These are phyloP conservation scores for Pammene aurita DNA, from an alignment of 2,888 invertebrate species.

Conservation along the genomic window DNA sequence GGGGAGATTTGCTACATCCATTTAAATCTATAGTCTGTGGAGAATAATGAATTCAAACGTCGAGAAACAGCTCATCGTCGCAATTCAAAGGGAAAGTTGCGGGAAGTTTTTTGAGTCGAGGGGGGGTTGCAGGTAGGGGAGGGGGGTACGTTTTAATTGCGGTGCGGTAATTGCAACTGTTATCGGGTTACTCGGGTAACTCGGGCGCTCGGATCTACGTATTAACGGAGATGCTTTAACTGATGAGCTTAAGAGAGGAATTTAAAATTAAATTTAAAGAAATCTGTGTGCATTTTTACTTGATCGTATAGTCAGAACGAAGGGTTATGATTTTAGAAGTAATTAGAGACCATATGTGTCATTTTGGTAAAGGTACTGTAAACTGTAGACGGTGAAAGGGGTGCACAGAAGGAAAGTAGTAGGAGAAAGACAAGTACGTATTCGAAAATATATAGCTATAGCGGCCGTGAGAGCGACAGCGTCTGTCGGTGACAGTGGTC, in stretches of 20 bases:
- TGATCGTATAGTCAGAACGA: background rate
- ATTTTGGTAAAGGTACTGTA: too few relatives aligned
- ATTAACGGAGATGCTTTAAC: constrained; percentile 4
- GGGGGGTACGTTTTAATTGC: constrained; percentile 36
- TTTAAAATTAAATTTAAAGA: background rate
- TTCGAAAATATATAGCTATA: too few relatives aligned
- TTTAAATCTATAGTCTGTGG: background rate
- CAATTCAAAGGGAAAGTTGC: constrained; percentile 39
- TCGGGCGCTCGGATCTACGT: background rate
- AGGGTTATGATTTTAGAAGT: too few relatives aligned
- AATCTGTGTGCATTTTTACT: background rate
- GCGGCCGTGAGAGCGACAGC: too few relatives aligned
- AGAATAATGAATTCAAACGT: constrained; percentile 40
- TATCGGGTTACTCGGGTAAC: constrained; percentile 37
- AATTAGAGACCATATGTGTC: too few relatives aligned
- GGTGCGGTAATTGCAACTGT: constrained; percentile 39
- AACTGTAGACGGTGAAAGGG: too few relatives aligned
- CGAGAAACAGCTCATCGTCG: constrained; percentile 41
- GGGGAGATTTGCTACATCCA: too few relatives aligned
- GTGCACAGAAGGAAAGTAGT: too few relatives aligned
- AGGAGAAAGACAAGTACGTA: too few relatives aligned
- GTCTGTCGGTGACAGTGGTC: too few relatives aligned
- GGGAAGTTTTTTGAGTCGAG: constrained; percentile 37
- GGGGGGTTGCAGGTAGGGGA: constrained; percentile 15
- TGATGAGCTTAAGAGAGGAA: constrained; percentile 2